These are phyloP conservation scores for Sylvilagus floridanus DNA, from an alignment of 2,797 vertebrate genomes.

Conservation along the genomic window DNA sequence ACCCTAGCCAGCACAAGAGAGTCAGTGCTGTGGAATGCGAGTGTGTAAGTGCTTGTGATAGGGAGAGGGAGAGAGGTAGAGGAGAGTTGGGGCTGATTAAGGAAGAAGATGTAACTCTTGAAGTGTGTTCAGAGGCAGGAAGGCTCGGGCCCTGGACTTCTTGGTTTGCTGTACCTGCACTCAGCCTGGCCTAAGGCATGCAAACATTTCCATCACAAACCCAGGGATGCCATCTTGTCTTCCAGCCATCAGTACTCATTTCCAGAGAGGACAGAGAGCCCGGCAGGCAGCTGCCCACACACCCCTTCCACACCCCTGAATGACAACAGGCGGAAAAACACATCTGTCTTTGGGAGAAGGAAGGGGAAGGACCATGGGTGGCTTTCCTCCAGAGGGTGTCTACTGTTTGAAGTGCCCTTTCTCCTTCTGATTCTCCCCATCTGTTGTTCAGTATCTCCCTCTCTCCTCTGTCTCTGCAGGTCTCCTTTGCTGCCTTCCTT, in stretches of 20 bases:
- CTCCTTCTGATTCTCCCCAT: background rate
- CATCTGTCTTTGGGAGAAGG: background rate
- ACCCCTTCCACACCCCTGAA: background rate
- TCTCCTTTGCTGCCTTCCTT: background rate
- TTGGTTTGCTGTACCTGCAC: too few relatives aligned
- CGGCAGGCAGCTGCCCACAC: too few relatives aligned
- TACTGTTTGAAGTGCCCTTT: accelerated
- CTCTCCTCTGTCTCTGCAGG: background rate
- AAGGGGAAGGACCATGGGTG: too few relatives aligned
- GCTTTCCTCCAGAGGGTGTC: background rate
- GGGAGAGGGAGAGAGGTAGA: background rate
- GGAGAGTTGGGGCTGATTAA: too few relatives aligned
- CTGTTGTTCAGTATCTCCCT: accelerated
- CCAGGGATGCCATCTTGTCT: background rate
- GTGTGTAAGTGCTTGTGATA: background rate
- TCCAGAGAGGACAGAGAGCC: background rate
- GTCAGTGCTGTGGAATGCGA: too few relatives aligned
- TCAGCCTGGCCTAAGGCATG: background rate
- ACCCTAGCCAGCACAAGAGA: background rate
- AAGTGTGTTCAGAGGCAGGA: background rate
- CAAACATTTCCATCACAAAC: background rate
- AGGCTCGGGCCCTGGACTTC: background rate
- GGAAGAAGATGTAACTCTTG: background rate
- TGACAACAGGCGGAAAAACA: background rate
- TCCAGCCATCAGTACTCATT: accelerated